Evolutionary conservation across 37 sponge, comb jelly and placozoan species (phyloP), one percentile per base, ranked within the genome.

Genomic region (Chondrosia reniformis): DNA sequence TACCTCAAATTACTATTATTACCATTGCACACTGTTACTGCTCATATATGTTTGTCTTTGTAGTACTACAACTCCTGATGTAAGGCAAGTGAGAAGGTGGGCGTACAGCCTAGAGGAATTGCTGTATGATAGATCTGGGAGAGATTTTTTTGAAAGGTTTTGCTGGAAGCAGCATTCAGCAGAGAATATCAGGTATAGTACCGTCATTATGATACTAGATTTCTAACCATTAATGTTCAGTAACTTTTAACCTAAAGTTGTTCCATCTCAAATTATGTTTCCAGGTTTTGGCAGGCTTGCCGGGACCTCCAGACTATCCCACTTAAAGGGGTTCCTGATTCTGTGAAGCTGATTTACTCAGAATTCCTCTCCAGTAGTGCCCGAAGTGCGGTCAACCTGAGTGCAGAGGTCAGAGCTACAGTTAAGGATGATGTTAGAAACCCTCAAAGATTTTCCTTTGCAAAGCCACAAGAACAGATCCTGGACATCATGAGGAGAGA

Each of bases 401-500:
- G 92, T 84, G 92, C 92, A 0, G 58, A 71, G 45, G 84, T 86
- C 34, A 55, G 74, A 46, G 56, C 64, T 5, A 65, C 78, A 33
- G 78, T 80, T 33, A 74, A 77, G 76, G 46, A 63, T 24, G 87
- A 86, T 45, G 0, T 81, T 13, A 25, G 42, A 57, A 28, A 61
- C 21, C 84, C 87, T 4, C 76, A 77, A 2, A 33, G 92, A 22
- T 91, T 76, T 36, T 49, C 92, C 64, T 91, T 91, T 69, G 54
- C 81, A 22, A n/a, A 78, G 46, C 87, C 92, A 2, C 84, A 91
- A 67, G 81, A 83, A n/a, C 85, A 89, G 74, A 83, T 94, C 49
- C 89, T 84, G 74, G 72, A 75, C 52, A 69, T 94, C 67, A 94
- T 94, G 95, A 80, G 89, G 91, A 90, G 83, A 40, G 95, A 94